A percentile compares a stretch with the other conserved stretches of the same genome.
These are phyloP conservation scores for Lonchura striata DNA, from an alignment of 2,113 vertebrate species.

Conservation along the genomic window DNA sequence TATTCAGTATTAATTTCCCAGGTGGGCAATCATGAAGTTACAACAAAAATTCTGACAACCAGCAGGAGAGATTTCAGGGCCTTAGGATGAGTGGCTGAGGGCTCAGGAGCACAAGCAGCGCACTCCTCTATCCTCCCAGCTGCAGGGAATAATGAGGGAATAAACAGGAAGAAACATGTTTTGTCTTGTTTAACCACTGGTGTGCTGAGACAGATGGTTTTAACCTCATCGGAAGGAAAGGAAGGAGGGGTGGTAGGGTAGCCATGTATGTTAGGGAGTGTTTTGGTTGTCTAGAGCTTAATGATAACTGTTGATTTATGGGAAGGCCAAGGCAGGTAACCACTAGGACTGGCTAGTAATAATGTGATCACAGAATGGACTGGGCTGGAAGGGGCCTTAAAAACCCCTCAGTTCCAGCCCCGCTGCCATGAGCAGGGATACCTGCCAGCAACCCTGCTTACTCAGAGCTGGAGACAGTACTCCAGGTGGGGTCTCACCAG, in stretches of 20 bases:
- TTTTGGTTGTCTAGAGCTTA: not conserved
- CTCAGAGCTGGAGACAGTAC: no score
- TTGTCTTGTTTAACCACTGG: not conserved
- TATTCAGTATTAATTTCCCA: not conserved
- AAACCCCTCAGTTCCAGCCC: not conserved
- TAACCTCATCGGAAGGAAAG: not conserved
- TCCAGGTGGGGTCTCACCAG: not conserved
- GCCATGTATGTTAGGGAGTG: not conserved
- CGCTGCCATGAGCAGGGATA: not conserved
- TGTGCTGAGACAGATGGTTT: not conserved
- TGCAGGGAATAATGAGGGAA: not conserved
- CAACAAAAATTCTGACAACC: accelerated
- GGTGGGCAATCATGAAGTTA: not conserved
- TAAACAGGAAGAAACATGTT: not conserved
- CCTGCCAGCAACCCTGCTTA: no score
- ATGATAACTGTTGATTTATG: not conserved
- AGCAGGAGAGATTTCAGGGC: not conserved
- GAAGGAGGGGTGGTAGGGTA: not conserved
- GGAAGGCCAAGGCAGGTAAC: not conserved
- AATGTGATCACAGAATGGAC: not conserved
- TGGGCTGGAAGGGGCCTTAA: not conserved
- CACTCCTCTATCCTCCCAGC: not conserved
- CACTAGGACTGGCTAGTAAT: not conserved
- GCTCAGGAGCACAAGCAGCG: not conserved
- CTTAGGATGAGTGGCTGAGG: not conserved